These are phyloP conservation scores for Phalanger gymnotis DNA, from an alignment of 2,797 vertebrate genomes.

Conservation along the genomic window DNA sequence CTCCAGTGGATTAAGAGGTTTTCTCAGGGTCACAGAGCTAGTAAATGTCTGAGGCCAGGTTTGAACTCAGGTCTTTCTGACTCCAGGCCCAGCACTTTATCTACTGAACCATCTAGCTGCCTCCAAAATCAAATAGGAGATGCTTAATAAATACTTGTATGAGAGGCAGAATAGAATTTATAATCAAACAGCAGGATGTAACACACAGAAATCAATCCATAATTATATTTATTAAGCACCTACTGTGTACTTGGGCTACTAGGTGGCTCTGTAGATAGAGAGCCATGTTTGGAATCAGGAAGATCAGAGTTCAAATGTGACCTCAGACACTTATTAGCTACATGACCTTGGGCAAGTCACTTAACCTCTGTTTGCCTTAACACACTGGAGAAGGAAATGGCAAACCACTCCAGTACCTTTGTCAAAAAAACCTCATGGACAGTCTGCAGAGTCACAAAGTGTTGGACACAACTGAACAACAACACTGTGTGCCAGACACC, in stretches of 20 bases:
- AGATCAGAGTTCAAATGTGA: neutral
- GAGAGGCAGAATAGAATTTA: neutral
- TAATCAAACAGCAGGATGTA: neutral
- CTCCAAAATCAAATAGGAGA: neutral
- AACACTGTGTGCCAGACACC: neutral
- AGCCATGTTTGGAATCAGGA: neutral
- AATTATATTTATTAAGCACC: neutral
- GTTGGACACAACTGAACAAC: neutral
- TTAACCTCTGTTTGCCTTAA: too few relatives aligned
- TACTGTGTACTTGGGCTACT: neutral
- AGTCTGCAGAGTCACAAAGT: neutral
- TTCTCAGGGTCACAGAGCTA: too few relatives aligned
- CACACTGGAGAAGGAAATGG: neutral
- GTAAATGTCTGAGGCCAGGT: neutral
- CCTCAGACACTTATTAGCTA: neutral
- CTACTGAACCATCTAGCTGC: neutral
- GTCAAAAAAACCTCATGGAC: neutral
- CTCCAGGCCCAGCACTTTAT: neutral
- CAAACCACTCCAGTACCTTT: neutral
- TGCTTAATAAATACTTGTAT: neutral
- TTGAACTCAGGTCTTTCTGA: neutral
- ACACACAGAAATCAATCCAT: neutral
- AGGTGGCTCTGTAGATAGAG: neutral
- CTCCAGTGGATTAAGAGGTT: too few relatives aligned
- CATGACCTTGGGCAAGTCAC: too few relatives aligned